Conservation (phyloP, 2,797 vertebrate species). For the Tapera naevia region DNA sequence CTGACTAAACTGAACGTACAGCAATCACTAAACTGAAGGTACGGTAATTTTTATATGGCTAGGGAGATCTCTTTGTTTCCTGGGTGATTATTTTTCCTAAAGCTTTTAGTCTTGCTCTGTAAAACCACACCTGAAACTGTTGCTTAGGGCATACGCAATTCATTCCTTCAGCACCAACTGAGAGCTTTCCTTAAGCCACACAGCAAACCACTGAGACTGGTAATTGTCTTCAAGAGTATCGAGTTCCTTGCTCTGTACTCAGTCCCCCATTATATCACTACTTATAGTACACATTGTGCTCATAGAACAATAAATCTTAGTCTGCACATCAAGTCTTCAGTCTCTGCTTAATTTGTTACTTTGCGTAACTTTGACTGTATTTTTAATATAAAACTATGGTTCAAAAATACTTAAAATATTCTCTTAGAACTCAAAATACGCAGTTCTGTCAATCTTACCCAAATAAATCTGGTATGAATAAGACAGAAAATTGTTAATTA, state of each 20-base stretch:
- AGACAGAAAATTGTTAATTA: not conserved
- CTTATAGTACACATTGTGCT: not conserved
- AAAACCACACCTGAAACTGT: not conserved
- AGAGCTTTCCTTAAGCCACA: not conserved
- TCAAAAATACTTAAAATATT: not conserved
- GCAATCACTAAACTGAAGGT: too few species aligned
- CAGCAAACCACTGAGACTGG: not conserved
- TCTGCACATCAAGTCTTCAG: not conserved
- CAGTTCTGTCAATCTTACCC: not conserved
- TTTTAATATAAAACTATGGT: not conserved
- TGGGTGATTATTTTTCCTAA: not conserved
- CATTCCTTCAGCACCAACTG: not conserved
- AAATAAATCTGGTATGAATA: not conserved
- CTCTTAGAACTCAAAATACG: not conserved
- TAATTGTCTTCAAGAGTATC: not conserved
- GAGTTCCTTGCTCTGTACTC: not conserved
- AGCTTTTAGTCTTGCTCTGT: not conserved
- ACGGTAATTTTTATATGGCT: too few species aligned
- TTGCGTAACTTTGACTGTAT: not conserved
- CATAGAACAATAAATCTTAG: not conserved
- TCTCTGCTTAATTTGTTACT: not conserved
- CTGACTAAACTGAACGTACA: not conserved
- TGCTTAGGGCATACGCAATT: not conserved
- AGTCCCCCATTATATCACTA: not conserved
- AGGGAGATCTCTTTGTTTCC: too few species aligned